A percentile compares a stretch with the other conserved stretches of the same genome.
Evolutionary conservation across 2,797 vertebrate species (phyloP).

Genomic region (Molossus molossus): DNA sequence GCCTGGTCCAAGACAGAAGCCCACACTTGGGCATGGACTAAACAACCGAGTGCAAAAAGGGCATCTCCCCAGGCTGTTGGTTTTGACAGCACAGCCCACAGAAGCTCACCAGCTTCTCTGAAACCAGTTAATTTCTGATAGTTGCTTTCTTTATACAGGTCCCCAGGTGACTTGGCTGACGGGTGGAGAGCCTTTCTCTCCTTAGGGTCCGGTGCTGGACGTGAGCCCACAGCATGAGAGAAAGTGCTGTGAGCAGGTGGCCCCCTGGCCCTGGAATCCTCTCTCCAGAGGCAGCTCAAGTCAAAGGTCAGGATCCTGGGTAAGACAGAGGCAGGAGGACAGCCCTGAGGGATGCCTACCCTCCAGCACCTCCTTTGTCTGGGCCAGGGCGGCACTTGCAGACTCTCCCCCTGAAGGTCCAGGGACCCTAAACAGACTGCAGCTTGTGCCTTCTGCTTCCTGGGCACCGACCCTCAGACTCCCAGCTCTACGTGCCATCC

Average conservation of each 20-base stretch:
- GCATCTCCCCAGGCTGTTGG: neutral
- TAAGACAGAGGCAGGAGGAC: neutral
- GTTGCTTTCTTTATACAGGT: too few relatives aligned
- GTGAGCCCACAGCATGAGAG: too few relatives aligned
- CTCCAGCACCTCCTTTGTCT: too few relatives aligned
- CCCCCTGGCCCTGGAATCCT: neutral
- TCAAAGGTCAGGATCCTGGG: neutral
- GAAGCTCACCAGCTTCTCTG: neutral
- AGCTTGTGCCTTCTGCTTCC: neutral
- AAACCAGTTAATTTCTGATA: neutral
- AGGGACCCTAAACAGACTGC: neutral
- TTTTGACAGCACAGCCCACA: neutral
- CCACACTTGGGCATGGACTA: neutral
- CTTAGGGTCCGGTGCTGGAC: neutral
- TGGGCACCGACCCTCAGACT: neutral
- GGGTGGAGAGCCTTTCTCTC: neutral
- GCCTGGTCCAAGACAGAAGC: neutral
- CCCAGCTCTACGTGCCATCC: neutral
- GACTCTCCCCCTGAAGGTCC: neutral
- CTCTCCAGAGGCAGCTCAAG: neutral
- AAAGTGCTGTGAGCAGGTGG: accelerated
- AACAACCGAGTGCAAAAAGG: neutral
- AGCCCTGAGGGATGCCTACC: neutral
- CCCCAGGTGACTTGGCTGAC: neutral
- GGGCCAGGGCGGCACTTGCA: neutral